Base-by-base conservation (phyloP, 1,140 invertebrate species). In the Pomacea maculata region DNA sequence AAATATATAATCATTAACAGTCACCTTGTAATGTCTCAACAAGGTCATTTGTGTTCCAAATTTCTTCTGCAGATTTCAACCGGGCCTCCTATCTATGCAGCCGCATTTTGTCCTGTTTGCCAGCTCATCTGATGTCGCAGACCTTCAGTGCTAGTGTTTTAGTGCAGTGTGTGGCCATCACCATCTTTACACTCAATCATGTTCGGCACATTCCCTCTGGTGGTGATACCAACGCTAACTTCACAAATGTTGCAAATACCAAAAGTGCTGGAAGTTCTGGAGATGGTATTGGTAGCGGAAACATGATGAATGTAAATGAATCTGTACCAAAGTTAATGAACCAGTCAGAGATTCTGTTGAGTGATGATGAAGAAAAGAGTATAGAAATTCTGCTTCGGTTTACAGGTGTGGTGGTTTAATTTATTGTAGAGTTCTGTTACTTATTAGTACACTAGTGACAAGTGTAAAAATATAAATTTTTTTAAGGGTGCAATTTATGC, bases 121-220 rank as follows among this genome's bases (percentile, higher is more conserved):
- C 95, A 6, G 93, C 95, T 1, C 93, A 96, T 65, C 93, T 96
- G 1, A 95, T 95, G 0, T 95, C 95, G 0, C 95, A 96, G 86
- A 95, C 94, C 86, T 95, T 96, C 78, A 94, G 93, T 80, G 93
- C 94, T 7, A 94, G 95, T 90, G 94, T 95, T 82, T 91, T 96
- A n/a, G 88, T 94, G 57, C 92, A 96, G 93, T 95, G 96, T 93
- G 92, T 94, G 25, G 93, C 94, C 57, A 94, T 96, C 25, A 94
- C 95, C 88, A 93, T 96, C 67, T 96, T 95, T 91, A 93, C 94
- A 2, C 92, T 95, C 80, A 93, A 94, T 86, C 94, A 95, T 78
- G 90, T 93, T 1, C 92, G 92, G 6, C 93, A 84, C 84, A 75
- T 78, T 80, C 70, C 68, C n/a, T 80, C 72, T n/a, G 52, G 65